Conservation (phyloP, 2,797 vertebrate genomes). For the Luscinia luscinia region DNA sequence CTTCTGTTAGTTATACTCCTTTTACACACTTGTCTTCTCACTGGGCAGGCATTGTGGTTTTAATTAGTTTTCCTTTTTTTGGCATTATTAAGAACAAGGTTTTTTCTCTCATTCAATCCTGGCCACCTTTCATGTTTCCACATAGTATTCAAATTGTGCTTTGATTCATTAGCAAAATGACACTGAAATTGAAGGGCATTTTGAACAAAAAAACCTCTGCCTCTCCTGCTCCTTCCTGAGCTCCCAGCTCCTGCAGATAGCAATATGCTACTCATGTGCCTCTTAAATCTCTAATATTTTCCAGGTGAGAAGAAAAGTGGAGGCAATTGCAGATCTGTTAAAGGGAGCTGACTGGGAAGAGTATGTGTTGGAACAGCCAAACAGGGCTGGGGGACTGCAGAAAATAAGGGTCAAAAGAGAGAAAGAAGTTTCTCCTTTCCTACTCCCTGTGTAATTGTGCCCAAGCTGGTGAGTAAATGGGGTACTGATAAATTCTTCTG, state of each 20-base stretch:
- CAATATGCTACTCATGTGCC: background rate
- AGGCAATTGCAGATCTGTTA: slow-evolving; percentile 55
- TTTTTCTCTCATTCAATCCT: background rate
- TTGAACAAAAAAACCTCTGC: background rate
- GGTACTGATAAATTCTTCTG: slow-evolving; percentile 5
- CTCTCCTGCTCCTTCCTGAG: background rate
- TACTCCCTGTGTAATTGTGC: background rate
- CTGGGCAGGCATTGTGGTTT: background rate
- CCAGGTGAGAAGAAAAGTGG: slow-evolving; percentile 52
- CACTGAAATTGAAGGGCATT: background rate
- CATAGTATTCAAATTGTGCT: background rate
- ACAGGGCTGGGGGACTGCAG: background rate
- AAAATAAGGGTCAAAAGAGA: background rate
- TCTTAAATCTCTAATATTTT: slow-evolving; percentile 35
- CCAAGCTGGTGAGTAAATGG: background rate
- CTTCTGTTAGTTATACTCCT: background rate
- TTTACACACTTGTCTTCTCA: background rate
- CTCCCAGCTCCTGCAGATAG: background rate
- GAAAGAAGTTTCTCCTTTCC: background rate
- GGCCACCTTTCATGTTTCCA: background rate
- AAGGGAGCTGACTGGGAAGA: slow-evolving; percentile 37
- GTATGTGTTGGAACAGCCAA: background rate
- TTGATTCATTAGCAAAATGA: background rate
- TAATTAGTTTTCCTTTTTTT: background rate
- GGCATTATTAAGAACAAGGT: background rate